A percentile compares a stretch with the other conserved stretches of the same genome.
phyloP scores from a whole-genome alignment of 2,888 invertebrate species.

The Diplolepis rosae region DNA sequence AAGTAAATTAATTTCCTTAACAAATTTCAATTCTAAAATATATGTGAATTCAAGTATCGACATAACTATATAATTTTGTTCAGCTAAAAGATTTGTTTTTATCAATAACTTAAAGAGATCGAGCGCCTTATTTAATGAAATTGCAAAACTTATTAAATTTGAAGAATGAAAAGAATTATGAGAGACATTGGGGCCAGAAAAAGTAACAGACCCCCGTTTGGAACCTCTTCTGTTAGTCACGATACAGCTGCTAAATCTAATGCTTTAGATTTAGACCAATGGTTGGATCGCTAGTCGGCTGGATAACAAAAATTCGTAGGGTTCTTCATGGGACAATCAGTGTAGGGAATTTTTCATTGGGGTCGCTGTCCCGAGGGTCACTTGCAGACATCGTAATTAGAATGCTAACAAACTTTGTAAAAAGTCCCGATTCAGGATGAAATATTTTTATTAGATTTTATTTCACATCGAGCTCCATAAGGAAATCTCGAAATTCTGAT shows the following conservation, averaged over 20 bases:
- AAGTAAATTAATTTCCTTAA: too few relatives aligned
- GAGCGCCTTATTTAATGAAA: neutral
- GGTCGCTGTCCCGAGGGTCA: conserved; percentile 13
- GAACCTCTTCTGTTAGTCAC: conserved; percentile 49
- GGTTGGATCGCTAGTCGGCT: neutral
- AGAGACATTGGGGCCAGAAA: conserved; percentile 33
- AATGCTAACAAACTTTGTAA: neutral
- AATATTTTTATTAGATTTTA: neutral
- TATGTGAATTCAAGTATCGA: too few relatives aligned
- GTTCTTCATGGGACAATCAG: conserved; percentile 19
- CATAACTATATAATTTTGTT: too few relatives aligned
- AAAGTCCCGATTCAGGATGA: neutral
- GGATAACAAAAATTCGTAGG: conserved; percentile 23
- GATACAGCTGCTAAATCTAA: conserved; percentile 57
- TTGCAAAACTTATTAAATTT: neutral
- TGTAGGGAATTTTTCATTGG: conserved; percentile 20
- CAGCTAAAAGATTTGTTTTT: too few relatives aligned
- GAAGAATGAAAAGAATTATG: neutral
- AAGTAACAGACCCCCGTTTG: conserved; percentile 32
- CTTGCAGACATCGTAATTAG: conserved; percentile 19
- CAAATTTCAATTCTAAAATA: too few relatives aligned
- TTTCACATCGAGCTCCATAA: too few relatives aligned
- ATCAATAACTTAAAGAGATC: too few relatives aligned
- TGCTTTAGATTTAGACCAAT: conserved; percentile 41
- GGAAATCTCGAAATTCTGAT: too few relatives aligned